A percentile compares a stretch with the other conserved stretches of the same genome.
Conservation (phyloP, 2,113 vertebrate genomes). For the Diphyllodes magnificus region DNA sequence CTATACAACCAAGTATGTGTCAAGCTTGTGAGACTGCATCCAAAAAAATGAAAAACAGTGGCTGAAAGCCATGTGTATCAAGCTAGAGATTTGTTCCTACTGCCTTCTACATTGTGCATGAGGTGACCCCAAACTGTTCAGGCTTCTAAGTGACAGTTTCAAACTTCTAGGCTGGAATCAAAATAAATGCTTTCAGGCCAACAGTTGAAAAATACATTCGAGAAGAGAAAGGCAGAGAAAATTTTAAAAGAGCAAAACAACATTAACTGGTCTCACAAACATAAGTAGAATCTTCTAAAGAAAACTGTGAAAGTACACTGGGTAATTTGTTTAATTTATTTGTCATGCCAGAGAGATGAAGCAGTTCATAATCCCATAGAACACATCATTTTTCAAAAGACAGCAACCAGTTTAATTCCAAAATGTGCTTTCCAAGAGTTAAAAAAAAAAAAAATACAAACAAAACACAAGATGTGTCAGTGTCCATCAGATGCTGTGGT, state of each 20-base stretch:
- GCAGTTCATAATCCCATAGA: background rate
- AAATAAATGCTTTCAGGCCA: background rate
- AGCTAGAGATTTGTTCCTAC: background rate
- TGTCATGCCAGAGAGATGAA: background rate
- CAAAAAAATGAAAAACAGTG: background rate
- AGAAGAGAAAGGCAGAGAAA: background rate
- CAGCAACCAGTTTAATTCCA: background rate
- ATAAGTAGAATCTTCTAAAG: background rate
- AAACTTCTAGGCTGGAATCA: background rate
- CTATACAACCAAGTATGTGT: background rate
- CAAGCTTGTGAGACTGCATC: background rate
- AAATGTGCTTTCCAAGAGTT: background rate
- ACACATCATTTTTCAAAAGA: background rate
- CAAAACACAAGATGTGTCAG: accelerated
- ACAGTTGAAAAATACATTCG: background rate
- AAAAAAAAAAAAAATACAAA: background rate
- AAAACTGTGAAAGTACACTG: background rate
- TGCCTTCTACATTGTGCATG: background rate
- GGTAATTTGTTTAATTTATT: background rate
- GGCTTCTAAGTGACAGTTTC: background rate
- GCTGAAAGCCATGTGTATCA: background rate
- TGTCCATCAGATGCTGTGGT: background rate
- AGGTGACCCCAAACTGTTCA: background rate
- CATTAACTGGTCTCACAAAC: background rate
- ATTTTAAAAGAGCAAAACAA: background rate